Conservation (phyloP, 2,888 invertebrate species). For the Nudaria mundana region DNA sequence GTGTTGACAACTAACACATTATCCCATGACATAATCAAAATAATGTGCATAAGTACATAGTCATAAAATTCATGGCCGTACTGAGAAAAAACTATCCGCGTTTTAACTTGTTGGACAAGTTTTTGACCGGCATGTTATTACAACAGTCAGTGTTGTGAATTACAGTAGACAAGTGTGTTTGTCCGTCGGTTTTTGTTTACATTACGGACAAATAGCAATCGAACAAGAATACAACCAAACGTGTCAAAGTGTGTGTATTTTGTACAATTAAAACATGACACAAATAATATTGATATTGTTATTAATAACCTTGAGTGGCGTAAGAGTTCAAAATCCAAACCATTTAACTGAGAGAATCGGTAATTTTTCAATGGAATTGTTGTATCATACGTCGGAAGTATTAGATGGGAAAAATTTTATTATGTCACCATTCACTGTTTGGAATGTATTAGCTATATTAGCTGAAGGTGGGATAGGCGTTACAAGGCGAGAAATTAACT, state of each 20-base stretch:
- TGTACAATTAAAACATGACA: background rate
- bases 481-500: conserved; percentile 76
- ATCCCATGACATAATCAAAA: too few relatives aligned
- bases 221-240: background rate
- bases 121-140: background rate
- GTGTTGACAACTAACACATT: too few relatives aligned
- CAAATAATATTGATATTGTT: background rate
- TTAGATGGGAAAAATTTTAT: conserved; percentile 71
- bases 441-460: conserved; percentile 82
- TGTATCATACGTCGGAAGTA: conserved; percentile 50
- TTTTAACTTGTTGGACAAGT: conserved; percentile 1
- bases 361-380: conserved; percentile 66
- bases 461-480: conserved; percentile 81
- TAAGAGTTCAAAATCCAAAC: background rate
- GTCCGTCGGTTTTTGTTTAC: background rate
- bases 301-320: conserved; percentile 11
- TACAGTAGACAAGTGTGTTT: conserved; percentile 1
- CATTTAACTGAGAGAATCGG: conserved; percentile 61
- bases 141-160: conserved; percentile 1
- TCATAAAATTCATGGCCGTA: background rate
- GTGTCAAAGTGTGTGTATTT: background rate
- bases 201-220: background rate
- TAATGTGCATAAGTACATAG: too few relatives aligned
- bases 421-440: conserved; percentile 84
- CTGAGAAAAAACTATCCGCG: background rate